Conservation (phyloP, 1,140 invertebrate species). For the Drosophila mojavensis region DNA sequence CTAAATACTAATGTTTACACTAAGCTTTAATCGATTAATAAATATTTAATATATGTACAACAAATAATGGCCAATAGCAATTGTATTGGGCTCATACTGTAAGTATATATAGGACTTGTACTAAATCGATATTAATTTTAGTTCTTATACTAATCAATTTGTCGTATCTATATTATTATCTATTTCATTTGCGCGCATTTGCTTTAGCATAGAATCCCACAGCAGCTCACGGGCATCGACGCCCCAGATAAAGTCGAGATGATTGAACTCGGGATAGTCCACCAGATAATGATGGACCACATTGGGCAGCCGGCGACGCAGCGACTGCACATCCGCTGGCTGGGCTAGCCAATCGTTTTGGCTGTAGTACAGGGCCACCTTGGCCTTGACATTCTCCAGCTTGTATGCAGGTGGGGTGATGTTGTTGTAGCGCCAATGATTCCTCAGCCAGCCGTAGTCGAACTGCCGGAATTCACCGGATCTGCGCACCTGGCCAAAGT, state of each 20-base stretch:
- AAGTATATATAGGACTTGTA: constrained; percentile 7
- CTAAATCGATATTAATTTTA: not conserved
- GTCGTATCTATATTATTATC: constrained; percentile 25
- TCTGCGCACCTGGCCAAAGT: constrained; percentile 87
- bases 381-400: constrained; percentile 86
- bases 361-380: constrained; percentile 87
- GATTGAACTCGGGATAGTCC: constrained; percentile 84
- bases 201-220: constrained; percentile 83
- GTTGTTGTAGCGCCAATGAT: constrained; percentile 84
- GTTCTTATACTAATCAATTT: constrained; percentile 9
- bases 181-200: constrained; percentile 71
- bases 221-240: constrained; percentile 84
- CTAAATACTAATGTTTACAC: constrained; percentile 19
- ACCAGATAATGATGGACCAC: constrained; percentile 84
- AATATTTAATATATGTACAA: constrained; percentile 24
- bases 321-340: constrained; percentile 84
- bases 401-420: constrained; percentile 87
- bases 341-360: constrained; percentile 87
- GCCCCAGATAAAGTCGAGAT: constrained; percentile 86
- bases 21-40: constrained; percentile 19
- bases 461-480: constrained; percentile 84
- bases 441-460: constrained; percentile 84
- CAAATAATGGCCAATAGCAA: constrained; percentile 15
- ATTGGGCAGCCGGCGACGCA: constrained; percentile 84
- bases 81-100: constrained; percentile 36